Base-by-base conservation (phyloP, 2,113 vertebrate genomes). In the Paralichthys olivaceus region DNA sequence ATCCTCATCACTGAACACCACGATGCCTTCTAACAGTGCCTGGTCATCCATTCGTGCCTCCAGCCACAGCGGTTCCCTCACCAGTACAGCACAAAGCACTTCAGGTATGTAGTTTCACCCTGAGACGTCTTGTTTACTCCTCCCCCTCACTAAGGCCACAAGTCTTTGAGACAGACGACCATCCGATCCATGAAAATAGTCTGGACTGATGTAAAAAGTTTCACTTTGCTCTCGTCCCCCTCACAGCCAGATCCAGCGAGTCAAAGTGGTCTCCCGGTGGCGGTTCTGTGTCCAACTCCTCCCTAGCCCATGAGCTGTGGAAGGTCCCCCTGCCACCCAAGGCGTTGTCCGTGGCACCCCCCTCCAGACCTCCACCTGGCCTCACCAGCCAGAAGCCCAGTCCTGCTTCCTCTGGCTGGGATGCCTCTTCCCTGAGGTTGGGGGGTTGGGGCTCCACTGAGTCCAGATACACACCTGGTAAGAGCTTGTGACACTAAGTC, bases 11-110 rank as follows among this genome's bases (percentile, higher is more conserved):
- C 94, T 99, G 95, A 99, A 98, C 98, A 99, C 98, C 98, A 96
- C 97, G 96, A 98, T 99, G 98, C 98, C 98, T 99, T 99, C 98
- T 95, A 99, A 97, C 97, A 99, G 98, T 99, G 98, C 98, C 98
- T 99, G 98, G 98, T 98, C 98, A 97, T 98, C 97, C 97, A 97
- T 98, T 97, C 97, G 98, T 99, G 98, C 98, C 98, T 99, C 98
- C 97, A 98, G 96, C 96, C 97, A 97, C 96, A 97, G 94, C 95
- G 95, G 96, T 96, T 97, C 97, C 96, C 97, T 98, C 96, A 98
- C 97, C 98, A 98, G 97, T 95, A 97, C 98, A 97, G 98, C 98
- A 99, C 98, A 99, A 97, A 98, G 97, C 97, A 98, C 97, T 98
- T 97, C 98, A 97, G 98, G 98, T 98, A 63, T 45, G 57, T 1